phyloP scores from a whole-genome alignment of 1,140 invertebrate genomes.

The Bombyx mori region DNA sequence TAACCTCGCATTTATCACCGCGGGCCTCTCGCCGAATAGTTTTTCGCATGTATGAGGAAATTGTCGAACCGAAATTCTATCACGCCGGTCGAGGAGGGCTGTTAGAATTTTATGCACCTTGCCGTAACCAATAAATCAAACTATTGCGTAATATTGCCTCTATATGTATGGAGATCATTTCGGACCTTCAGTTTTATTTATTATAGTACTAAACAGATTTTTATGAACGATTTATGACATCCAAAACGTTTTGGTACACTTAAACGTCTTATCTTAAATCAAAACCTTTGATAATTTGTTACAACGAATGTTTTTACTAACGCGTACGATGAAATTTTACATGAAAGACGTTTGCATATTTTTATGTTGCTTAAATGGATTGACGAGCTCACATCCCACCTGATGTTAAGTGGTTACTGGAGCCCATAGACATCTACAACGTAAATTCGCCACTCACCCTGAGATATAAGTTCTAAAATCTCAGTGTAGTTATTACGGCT shows the following conservation, averaged over 20 bases:
- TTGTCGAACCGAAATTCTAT: conserved; percentile 51
- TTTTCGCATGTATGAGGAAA: conserved; percentile 51
- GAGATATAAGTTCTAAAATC: too few species aligned
- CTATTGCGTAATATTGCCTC: conserved; percentile 55
- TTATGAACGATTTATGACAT: conserved; percentile 40
- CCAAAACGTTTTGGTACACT: conserved; percentile 14
- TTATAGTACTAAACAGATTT: conserved; percentile 51
- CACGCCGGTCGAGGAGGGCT: conserved; percentile 31
- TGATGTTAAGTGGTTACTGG: too few species aligned
- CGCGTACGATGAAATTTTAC: not conserved
- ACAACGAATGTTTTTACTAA: conserved; percentile 6
- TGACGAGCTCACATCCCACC: too few species aligned
- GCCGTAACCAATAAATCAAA: conserved; percentile 59
- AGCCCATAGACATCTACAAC: too few species aligned
- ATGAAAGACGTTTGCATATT: too few species aligned
- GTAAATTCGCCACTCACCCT: too few species aligned
- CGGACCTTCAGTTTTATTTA: conserved; percentile 48
- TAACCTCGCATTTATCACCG: conserved; percentile 60
- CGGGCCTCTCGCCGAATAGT: conserved; percentile 36
- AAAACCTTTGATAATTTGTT: conserved; percentile 14
- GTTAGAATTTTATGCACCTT: conserved; percentile 54
- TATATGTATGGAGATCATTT: conserved; percentile 47
- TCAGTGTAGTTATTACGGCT: too few species aligned
- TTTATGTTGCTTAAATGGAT: too few species aligned
- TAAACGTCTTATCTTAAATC: conserved; percentile 20